Base-by-base conservation (phyloP, 2,888 invertebrate species). In the Gnatocerus cornutus region DNA sequence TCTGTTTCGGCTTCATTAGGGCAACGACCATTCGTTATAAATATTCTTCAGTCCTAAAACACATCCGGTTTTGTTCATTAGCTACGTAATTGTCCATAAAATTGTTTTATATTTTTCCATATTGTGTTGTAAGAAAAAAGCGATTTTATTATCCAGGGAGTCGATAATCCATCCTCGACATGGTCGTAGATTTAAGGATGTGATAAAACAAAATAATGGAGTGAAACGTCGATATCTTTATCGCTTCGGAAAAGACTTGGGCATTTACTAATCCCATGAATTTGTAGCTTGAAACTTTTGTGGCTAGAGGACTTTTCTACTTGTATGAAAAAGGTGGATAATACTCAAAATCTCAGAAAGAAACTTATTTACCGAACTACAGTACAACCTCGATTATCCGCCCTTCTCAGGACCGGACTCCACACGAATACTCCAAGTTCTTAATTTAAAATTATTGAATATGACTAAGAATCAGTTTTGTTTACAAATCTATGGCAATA, bases 171-270 rank as follows among this genome's bases (percentile, higher is more conserved):
- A 43, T 48, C 27, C 37, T 39, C 30, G 27, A 61, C 46, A 46
- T 63, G 30, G 63, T 33, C 21, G 16, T 46, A 65, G 56, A 56
- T 55, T 48, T 56, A 48, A 43, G 56, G 56, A 58, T 52, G 59
- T 45, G 59, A 68, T 68, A 68, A 63, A 68, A 53, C 45, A 62
- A 68, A 68, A 62, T 68, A 68, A 68, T 68, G 68, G 68, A 55
- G 63, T 56, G 41, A 68, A 63, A 59, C 45, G 63, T 50, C 64
- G 52, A 62, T 62, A 68, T 62, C 37, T 68, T 45, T 55, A 62
- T 68, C 45, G 52, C 37, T 59, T 45, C 43, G 55, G 53, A 53
- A 50, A 33, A 33, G 59, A 59, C 58, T 69, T 68, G 13, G 52
- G 56, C 56, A 48, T 68, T 67, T 53, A 56, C 62, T 61, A 70